These are phyloP conservation scores for Dysmachus trigonus DNA, from an alignment of 2,888 invertebrate genomes.

Conservation along the genomic window DNA sequence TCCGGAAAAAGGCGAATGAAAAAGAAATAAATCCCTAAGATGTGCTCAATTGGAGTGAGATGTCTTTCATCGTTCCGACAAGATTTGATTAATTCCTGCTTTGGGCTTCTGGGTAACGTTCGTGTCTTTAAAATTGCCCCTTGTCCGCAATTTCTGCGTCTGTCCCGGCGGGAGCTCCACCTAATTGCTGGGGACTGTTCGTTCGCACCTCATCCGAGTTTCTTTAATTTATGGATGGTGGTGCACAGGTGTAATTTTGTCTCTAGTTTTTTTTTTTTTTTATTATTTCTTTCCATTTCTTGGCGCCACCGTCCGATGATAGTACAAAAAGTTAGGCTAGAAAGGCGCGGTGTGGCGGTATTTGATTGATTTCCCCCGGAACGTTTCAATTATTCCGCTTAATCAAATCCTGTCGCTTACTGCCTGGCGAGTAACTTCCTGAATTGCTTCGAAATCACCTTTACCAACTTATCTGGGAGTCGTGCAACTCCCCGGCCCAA, in stretches of 20 bases:
- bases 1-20: neutral
- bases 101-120: neutral
- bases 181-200: neutral
- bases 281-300: neutral
- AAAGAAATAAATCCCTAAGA: neutral
- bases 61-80: neutral
- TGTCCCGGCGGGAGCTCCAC: neutral
- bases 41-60: neutral
- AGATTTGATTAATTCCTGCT: neutral
- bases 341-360: neutral
- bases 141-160: neutral
- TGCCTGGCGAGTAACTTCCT: conserved; percentile 1
- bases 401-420: conserved; percentile 17
- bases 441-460: conserved; percentile 13
- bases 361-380: neutral
- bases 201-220: neutral
- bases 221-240: neutral
- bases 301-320: neutral
- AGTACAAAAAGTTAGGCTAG: neutral
- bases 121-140: neutral
- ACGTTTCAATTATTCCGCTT: neutral
- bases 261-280: neutral
- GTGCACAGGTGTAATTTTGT: neutral
- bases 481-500: conserved; percentile 1
- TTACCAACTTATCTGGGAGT: neutral